These are phyloP conservation scores for Drosophila miranda DNA, from an alignment of 1,140 invertebrate species.

Conservation along the genomic window DNA sequence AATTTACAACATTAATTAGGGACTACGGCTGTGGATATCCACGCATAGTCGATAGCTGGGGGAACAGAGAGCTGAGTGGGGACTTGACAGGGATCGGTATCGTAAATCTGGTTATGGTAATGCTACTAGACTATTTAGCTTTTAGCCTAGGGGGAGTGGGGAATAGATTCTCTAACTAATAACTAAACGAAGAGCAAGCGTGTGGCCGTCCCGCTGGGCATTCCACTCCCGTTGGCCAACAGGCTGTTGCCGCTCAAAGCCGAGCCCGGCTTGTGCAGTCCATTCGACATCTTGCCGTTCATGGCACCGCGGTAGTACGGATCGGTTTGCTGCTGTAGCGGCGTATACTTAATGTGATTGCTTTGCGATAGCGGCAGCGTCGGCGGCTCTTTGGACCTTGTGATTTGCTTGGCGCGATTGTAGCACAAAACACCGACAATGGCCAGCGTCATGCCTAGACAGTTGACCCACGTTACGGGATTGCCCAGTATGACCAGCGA, in stretches of 20 bases:
- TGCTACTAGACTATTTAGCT: background rate
- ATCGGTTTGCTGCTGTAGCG: constrained; percentile 52
- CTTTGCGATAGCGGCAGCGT: constrained; percentile 52
- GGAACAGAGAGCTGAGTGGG: too few relatives aligned
- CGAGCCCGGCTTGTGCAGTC: constrained; percentile 37
- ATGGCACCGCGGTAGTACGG: constrained; percentile 64
- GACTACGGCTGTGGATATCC: too few relatives aligned
- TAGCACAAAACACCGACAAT: constrained; percentile 95
- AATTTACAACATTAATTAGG: constrained; percentile 22
- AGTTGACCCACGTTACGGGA: constrained; percentile 93
- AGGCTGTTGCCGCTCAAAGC: constrained; percentile 58
- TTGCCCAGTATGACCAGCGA: constrained; percentile 95
- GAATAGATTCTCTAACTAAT: constrained; percentile 51
- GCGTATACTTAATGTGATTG: constrained; percentile 67
- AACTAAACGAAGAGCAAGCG: constrained; percentile 77
- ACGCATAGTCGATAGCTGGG: too few relatives aligned
- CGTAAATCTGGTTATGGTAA: too few relatives aligned
- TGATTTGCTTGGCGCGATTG: constrained; percentile 85
- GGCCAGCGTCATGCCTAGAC: constrained; percentile 95
- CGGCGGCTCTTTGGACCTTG: constrained; percentile 47
- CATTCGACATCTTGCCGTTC: constrained; percentile 62
- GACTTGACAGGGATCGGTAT: background rate
- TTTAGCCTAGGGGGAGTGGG: background rate
- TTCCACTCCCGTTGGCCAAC: constrained; percentile 64
- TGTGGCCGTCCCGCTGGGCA: constrained; percentile 70